Percentiles rank a stretch among this genome's conserved stretches.
phyloP scores from a whole-genome alignment of 35 echinoderm and acorn worm genomes.

The Ptychodera flava region DNA sequence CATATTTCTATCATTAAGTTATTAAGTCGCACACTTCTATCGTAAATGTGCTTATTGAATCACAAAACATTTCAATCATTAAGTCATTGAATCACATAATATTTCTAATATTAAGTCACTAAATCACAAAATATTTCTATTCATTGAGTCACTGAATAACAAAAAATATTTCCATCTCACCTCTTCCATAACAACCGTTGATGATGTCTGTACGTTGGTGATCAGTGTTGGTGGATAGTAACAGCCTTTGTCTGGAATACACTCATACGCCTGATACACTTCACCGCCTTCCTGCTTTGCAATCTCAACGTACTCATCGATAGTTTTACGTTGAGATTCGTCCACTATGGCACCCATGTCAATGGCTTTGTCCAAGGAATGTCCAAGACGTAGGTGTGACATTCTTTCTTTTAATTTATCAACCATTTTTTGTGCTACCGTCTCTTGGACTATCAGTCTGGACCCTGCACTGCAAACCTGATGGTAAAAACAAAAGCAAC shows the following conservation, averaged over 20 bases:
- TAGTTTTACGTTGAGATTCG: conserved; percentile 71
- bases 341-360: conserved; percentile 96
- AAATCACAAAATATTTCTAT: too few relatives aligned
- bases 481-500: too few relatives aligned
- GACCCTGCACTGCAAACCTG: conserved; percentile 91
- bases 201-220: conserved; percentile 93
- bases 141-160: too few relatives aligned
- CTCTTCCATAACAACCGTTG: conserved; percentile 97
- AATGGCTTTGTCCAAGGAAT: conserved; percentile 90
- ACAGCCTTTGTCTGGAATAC: conserved; percentile 78
- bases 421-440: conserved; percentile 40
- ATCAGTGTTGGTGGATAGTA: conserved; percentile 90
- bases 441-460: conserved; percentile 82
- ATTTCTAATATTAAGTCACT: too few relatives aligned
- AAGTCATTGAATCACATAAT: too few relatives aligned
- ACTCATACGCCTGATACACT: conserved; percentile 76
- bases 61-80: too few relatives aligned
- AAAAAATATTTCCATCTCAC: conserved; percentile 37
- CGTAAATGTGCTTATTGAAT: too few relatives aligned
- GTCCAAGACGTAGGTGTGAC: conserved; percentile 63
- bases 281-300: conserved; percentile 86
- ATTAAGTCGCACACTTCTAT: too few relatives aligned
- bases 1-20: too few relatives aligned
- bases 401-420: conserved; percentile 84
- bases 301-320: conserved; percentile 80